Base-by-base conservation (phyloP, 2,797 vertebrate species). In the Lepidocolaptes lacrymiger region DNA sequence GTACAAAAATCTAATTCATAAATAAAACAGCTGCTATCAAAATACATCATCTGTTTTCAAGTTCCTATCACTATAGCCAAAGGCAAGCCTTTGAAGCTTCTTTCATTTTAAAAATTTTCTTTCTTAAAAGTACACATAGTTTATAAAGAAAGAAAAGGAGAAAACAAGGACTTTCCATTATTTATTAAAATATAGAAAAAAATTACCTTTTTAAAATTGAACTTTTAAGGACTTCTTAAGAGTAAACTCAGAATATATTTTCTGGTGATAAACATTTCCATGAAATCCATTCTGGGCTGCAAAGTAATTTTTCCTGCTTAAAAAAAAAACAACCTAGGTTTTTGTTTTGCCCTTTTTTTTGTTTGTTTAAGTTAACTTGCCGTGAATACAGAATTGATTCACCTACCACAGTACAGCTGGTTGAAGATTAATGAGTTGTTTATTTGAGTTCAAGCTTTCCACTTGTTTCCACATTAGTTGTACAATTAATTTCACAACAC, bases 401-500 rank as follows among this genome's bases (percentile, higher is more conserved):
- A 62, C 54, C 26, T 72, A 87, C 64, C 96, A 96, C 95, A 97
- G 94, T 97, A 98, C 96, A 97, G 93, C 95, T 98, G 95, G 97
- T 97, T 98, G 97, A 98, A 98, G 98, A 99, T 99, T 99, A 99
- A 99, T 99, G 98, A 99, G 97, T 98, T 98, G 95, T 98, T 97
- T 93, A 83, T 95, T 88, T 88, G 84, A 28, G 97, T 98, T 98
- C 98, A 98, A 98, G 97, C 93, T 97, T 98, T 98, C 97, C 85
- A 97, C 98, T 98, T 96, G 97, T 97, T 97, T 96, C 86, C 97
- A 98, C 96, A 97, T 98, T 98, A 97, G 97, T 97, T 97, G 97
- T 98, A 97, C 98, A 99, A 99, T 99, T 98, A 98, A 99, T 99
- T 99, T 99, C 98, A 98, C 98, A 98, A 98, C 97, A 98, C 94